These are phyloP conservation scores for Athene noctua DNA, from an alignment of 2,113 vertebrate genomes.

Conservation along the genomic window DNA sequence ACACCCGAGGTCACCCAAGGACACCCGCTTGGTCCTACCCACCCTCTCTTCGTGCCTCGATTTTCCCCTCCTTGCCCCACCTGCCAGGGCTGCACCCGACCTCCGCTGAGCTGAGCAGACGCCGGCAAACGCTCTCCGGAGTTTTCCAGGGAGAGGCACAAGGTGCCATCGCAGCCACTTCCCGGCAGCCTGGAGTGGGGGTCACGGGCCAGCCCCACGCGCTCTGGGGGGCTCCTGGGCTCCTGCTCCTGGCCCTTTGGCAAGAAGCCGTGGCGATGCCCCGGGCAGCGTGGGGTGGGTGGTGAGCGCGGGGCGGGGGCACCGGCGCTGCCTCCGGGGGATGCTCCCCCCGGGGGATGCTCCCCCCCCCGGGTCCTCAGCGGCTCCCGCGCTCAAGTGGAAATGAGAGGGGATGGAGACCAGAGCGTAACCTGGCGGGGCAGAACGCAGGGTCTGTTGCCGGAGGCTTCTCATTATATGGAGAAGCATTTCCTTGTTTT, in stretches of 20 bases:
- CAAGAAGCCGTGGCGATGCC: not conserved
- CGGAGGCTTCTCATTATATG: not conserved
- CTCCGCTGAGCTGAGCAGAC: not conserved
- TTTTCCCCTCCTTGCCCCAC: not conserved
- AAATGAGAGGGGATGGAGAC: not conserved
- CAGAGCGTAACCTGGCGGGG: not conserved
- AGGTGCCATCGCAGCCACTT: no score
- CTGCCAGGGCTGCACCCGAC: not conserved
- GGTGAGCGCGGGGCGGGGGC: accelerated
- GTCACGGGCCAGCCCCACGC: accelerated
- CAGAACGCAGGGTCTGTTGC: not conserved
- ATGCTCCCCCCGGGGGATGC: not conserved
- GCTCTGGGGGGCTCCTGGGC: no score
- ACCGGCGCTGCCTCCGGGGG: accelerated
- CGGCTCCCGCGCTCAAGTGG: accelerated
- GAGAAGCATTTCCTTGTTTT: constrained; percentile 36
- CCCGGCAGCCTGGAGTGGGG: not conserved
- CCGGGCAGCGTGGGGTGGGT: accelerated
- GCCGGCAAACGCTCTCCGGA: not conserved
- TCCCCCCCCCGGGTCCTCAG: not conserved
- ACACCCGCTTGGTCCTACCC: not conserved
- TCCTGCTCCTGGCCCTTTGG: not conserved
- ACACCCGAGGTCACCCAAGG: no score
- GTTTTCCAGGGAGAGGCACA: not conserved
- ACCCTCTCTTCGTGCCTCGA: not conserved